A percentile compares a stretch with the other conserved stretches of the same genome.
These are phyloP conservation scores for Athripsodes cinereus DNA, from an alignment of 2,888 invertebrate species.

Conservation along the genomic window DNA sequence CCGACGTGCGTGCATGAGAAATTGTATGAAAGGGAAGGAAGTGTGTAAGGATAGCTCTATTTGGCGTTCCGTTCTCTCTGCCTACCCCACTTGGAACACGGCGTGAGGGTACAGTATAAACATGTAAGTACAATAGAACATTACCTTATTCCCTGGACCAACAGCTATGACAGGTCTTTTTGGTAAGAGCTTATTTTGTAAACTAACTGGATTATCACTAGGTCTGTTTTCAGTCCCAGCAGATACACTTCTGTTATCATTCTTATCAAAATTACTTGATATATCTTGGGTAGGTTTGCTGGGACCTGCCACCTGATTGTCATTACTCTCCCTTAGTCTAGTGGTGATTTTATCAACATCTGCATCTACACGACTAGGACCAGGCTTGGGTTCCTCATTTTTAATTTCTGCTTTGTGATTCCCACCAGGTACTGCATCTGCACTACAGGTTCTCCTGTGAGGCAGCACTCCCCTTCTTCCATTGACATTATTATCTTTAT, in stretches of 20 bases:
- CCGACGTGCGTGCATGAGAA: too few species aligned
- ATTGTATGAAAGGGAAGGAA: background rate
- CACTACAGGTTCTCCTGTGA: constrained; percentile 27
- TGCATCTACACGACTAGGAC: constrained; percentile 21
- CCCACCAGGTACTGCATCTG: constrained; percentile 21
- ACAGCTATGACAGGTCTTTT: constrained; percentile 10
- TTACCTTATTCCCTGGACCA: constrained; percentile 17
- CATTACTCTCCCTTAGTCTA: constrained; percentile 18
- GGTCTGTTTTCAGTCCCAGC: constrained; percentile 11
- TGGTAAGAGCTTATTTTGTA: constrained; percentile 15
- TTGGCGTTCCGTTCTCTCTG: too few species aligned
- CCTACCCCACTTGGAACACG: background rate
- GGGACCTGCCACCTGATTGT: constrained; percentile 5
- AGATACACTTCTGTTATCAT: constrained; percentile 2
- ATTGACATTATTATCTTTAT: constrained; percentile 68
- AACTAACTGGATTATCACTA: constrained; percentile 6
- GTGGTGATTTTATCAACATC: constrained; percentile 7
- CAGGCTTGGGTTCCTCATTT: constrained; percentile 16
- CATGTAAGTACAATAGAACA: constrained; percentile 4
- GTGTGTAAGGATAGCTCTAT: background rate
- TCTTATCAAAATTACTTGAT: constrained; percentile 12
- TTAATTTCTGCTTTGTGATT: background rate
- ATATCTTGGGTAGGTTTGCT: background rate
- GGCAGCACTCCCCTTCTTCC: constrained; percentile 58
- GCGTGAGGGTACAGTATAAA: too few species aligned